phyloP scores from a whole-genome alignment of 2,113 vertebrate genomes.

The Lamprotornis superbus region DNA sequence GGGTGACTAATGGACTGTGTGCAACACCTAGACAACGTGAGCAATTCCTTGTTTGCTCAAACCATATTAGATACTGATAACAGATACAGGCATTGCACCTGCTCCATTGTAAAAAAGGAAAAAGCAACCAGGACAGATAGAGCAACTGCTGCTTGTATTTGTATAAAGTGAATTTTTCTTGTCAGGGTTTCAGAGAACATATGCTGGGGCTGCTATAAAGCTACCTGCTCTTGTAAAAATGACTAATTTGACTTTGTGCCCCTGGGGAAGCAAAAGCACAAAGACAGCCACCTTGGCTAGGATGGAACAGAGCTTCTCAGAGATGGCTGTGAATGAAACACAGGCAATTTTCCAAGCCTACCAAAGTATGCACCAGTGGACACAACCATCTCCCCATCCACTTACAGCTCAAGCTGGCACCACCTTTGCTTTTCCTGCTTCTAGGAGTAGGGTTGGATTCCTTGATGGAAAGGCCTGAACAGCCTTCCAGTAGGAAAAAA shows the following conservation, averaged over 20 bases:
- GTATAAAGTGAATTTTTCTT: neutral
- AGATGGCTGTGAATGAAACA: neutral
- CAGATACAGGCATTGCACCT: constrained; percentile 30
- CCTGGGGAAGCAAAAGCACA: constrained; percentile 9
- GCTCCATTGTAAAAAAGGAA: neutral
- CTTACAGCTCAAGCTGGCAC: neutral
- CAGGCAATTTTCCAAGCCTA: neutral
- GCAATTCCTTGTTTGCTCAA: constrained; percentile 32
- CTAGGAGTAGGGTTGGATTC: neutral
- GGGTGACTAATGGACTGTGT: constrained; percentile 46
- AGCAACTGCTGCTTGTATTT: neutral
- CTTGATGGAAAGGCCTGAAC: neutral
- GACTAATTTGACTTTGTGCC: constrained; percentile 39
- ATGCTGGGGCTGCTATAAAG: constrained; percentile 4
- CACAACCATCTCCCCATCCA: neutral
- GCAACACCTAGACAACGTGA: constrained; percentile 58
- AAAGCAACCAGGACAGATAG: neutral
- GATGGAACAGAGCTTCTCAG: neutral
- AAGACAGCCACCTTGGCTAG: neutral
- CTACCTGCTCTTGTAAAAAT: constrained; percentile 17
- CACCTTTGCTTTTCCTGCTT: neutral
- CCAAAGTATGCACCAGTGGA: neutral
- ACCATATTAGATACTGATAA: constrained; percentile 41
- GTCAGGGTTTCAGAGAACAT: neutral
- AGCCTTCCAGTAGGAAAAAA: neutral